phyloP scores from a whole-genome alignment of 2,113 vertebrate genomes.

The Delphinapterus leucas region DNA sequence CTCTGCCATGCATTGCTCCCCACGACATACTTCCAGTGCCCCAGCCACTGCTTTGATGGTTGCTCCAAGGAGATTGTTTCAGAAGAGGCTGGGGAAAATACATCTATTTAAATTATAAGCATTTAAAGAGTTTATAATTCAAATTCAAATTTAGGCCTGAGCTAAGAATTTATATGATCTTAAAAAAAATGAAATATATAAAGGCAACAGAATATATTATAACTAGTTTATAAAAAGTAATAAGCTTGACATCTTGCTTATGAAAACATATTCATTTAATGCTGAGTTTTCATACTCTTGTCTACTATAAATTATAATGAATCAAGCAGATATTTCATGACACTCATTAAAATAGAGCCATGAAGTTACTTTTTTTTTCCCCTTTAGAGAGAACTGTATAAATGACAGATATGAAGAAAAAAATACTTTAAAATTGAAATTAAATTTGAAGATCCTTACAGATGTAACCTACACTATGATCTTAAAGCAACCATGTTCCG shows the following conservation, averaged over 20 bases:
- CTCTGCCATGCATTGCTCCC: constrained; percentile 91
- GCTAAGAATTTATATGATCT: neutral
- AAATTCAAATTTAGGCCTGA: neutral
- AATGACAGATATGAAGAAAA: neutral
- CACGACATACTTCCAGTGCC: constrained; percentile 94
- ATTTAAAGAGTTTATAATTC: neutral
- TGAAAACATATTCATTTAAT: neutral
- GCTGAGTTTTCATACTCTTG: neutral
- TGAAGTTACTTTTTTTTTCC: neutral
- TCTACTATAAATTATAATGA: neutral
- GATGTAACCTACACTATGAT: neutral
- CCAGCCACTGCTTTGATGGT: constrained; percentile 95
- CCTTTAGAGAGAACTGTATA: neutral
- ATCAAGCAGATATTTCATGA: neutral
- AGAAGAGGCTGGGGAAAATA: constrained; percentile 89
- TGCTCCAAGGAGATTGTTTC: constrained; percentile 97
- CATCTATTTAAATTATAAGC: constrained; percentile 51
- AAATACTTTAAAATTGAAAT: constrained; percentile 18
- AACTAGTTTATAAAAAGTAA: neutral
- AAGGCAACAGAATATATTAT: neutral
- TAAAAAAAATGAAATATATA: neutral
- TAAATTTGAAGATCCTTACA: constrained; percentile 28
- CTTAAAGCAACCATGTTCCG: neutral
- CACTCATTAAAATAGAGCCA: neutral
- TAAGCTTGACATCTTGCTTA: neutral